Evolutionary conservation across 2,113 vertebrate species (phyloP).

Genomic region (Anarrhichthys ocellatus): DNA sequence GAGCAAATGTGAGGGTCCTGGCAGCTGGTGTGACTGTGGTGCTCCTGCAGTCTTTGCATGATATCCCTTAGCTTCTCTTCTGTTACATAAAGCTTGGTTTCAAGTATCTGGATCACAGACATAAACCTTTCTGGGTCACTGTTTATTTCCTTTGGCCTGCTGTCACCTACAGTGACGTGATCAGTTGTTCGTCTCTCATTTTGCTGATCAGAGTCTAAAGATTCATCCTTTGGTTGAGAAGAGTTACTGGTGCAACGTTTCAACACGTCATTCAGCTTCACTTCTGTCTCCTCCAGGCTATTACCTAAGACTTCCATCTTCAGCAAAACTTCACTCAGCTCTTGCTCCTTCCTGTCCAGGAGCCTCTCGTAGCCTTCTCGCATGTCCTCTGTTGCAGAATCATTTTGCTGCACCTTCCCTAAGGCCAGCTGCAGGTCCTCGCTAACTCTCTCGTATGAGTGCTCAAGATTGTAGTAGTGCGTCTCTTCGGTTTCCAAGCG

Average conservation of each 20-base stretch:
- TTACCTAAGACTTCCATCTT: conserved; percentile 90
- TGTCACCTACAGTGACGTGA: conserved; percentile 13
- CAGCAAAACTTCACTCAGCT: conserved; percentile 88
- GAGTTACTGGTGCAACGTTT: conserved; percentile 41
- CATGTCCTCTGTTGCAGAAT: conserved; percentile 85
- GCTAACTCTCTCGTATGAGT: conserved; percentile 81
- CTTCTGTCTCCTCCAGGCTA: conserved; percentile 88
- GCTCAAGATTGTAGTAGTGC: conserved; percentile 88
- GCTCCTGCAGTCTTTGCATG: conserved; percentile 87
- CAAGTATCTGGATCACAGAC: conserved; percentile 90
- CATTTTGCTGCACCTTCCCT: conserved; percentile 83
- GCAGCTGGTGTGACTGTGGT: conserved; percentile 84
- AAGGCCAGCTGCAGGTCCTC: conserved; percentile 86
- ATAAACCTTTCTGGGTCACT: conserved; percentile 87
- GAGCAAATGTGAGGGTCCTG: conserved; percentile 76
- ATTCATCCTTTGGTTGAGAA: conserved; percentile 52
- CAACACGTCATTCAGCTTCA: conserved; percentile 78
- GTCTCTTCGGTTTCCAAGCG: conserved; percentile 87
- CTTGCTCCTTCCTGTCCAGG: conserved; percentile 88
- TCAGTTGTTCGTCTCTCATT: conserved; percentile 36
- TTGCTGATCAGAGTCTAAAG: conserved; percentile 67
- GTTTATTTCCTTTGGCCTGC: conserved; percentile 54
- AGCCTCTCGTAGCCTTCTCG: conserved; percentile 85
- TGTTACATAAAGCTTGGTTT: conserved; percentile 91
- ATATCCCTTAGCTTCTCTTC: conserved; percentile 93